phyloP scores from a whole-genome alignment of 2,888 invertebrate species.

The Agriopis leucophaearia region DNA sequence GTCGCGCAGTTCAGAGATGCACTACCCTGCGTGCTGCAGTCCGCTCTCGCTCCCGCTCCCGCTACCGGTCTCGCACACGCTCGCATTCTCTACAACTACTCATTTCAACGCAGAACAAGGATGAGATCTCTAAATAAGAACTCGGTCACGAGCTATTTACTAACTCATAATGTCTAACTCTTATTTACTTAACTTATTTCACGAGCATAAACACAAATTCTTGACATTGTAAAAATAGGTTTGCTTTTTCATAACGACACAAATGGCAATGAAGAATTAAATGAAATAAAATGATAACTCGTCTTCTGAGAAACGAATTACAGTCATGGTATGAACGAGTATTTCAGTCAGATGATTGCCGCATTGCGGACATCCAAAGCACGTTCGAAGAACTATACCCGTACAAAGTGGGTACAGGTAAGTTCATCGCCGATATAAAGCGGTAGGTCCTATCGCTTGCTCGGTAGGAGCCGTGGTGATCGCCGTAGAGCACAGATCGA shows the following conservation, averaged over 20 bases:
- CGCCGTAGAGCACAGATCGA: too few relatives aligned
- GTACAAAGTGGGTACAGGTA: neutral
- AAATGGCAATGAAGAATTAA: neutral
- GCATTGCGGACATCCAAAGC: constrained; percentile 15
- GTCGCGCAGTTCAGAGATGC: too few relatives aligned
- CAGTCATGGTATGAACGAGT: neutral
- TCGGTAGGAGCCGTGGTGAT: neutral
- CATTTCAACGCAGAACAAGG: constrained; percentile 4
- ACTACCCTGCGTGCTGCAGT: neutral
- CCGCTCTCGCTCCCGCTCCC: neutral
- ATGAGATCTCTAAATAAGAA: constrained; percentile 20
- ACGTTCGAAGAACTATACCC: constrained; percentile 1
- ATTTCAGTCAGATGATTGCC: neutral
- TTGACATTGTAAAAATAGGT: constrained; percentile 11
- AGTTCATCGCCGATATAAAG: neutral
- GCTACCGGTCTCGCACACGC: too few relatives aligned
- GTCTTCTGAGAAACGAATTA: neutral
- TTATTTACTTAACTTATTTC: constrained; percentile 18
- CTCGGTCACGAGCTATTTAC: constrained; percentile 20
- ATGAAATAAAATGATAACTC: neutral
- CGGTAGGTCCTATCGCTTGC: neutral
- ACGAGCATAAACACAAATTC: constrained; percentile 1
- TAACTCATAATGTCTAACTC: constrained; percentile 7
- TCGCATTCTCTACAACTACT: neutral
- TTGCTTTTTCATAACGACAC: neutral